A percentile compares a stretch with the other conserved stretches of the same genome.
Evolutionary conservation across 2,888 invertebrate species (phyloP).

Genomic region (Cinara cedri): DNA sequence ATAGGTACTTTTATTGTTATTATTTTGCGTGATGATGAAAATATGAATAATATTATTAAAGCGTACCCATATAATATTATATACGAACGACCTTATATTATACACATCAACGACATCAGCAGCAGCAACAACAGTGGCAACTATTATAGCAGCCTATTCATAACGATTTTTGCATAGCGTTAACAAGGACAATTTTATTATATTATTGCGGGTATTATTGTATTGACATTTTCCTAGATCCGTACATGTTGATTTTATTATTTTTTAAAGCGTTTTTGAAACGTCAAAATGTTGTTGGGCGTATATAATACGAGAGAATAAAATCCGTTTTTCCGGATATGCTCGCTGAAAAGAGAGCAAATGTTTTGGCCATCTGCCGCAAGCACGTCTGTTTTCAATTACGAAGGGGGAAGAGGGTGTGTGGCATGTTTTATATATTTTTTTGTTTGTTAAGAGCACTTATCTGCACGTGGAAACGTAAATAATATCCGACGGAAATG

Average conservation of each 20-base stretch:
- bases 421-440: constrained; percentile 10
- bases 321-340: constrained; percentile 22
- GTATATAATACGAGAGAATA: not conserved
- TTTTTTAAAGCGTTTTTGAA: not conserved
- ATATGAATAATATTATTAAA: constrained; percentile 40
- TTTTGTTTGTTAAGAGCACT: too few relatives aligned
- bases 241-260: not conserved
- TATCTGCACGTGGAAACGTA: too few relatives aligned
- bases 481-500: not conserved
- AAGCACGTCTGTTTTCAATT: constrained; percentile 4
- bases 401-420: too few relatives aligned
- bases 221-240: constrained; percentile 28
- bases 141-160: too few relatives aligned
- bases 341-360: constrained; percentile 5
- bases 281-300: not conserved
- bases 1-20: too few relatives aligned
- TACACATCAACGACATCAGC: constrained; percentile 13
- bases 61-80: too few relatives aligned
- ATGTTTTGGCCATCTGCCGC: constrained; percentile 35
- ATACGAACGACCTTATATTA: constrained; percentile 33
- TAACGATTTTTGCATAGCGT: not conserved
- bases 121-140: too few relatives aligned
- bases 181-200: constrained; percentile 37
- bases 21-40: constrained; percentile 1
- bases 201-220: not conserved